These are phyloP conservation scores for Oncorhynchus mykiss DNA, from an alignment of 2,113 vertebrate genomes.

Conservation along the genomic window DNA sequence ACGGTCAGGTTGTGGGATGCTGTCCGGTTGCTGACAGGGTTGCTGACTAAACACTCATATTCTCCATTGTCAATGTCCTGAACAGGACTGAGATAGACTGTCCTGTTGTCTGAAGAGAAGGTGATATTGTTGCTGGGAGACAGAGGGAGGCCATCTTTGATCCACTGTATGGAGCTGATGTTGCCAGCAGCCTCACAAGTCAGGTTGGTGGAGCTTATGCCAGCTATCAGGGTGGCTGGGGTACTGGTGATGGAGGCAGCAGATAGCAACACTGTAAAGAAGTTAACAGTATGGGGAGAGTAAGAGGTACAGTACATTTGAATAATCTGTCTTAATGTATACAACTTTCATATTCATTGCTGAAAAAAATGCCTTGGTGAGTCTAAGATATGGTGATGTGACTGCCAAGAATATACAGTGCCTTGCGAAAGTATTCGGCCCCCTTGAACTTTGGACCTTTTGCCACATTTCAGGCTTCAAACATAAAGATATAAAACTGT, in stretches of 20 bases:
- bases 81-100: constrained; percentile 19
- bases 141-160: constrained; percentile 23
- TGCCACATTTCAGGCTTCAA: too few relatives aligned
- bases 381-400: too few relatives aligned
- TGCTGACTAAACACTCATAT: constrained; percentile 33
- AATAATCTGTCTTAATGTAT: too few relatives aligned
- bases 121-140: constrained; percentile 18
- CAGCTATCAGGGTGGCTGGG: not conserved
- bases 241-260: not conserved
- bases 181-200: constrained; percentile 18
- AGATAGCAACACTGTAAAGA: constrained; percentile 1
- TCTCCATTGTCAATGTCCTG: constrained; percentile 17
- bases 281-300: too few relatives aligned
- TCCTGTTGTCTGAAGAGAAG: constrained; percentile 22
- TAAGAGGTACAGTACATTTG: not conserved
- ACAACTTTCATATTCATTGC: too few relatives aligned
- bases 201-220: constrained; percentile 10
- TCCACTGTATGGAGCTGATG: constrained; percentile 23
- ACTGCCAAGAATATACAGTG: too few relatives aligned
- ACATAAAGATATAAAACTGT: too few relatives aligned
- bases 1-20: constrained; percentile 19
- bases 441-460: too few relatives aligned
- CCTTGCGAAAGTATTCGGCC: too few relatives aligned
- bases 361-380: too few relatives aligned
- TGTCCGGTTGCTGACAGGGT: constrained; percentile 7